Percentiles rank a stretch among this genome's conserved stretches.
These are phyloP conservation scores for Xiphydria camelus DNA, from an alignment of 2,888 invertebrate genomes.

Conservation along the genomic window DNA sequence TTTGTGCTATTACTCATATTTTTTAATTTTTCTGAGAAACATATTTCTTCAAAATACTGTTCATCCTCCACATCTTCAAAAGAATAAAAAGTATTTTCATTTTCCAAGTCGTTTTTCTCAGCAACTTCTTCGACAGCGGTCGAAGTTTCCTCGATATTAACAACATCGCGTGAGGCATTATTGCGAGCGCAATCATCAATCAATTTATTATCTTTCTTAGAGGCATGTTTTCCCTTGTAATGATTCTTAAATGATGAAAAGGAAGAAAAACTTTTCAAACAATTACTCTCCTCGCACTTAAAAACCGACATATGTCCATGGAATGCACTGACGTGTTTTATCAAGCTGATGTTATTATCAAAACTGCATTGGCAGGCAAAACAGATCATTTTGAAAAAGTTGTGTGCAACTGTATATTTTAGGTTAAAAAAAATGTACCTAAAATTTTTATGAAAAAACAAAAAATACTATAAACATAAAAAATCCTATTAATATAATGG, in stretches of 20 bases:
- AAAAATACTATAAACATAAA: not conserved
- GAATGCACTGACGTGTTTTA: not conserved
- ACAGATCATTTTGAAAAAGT: conserved; percentile 1
- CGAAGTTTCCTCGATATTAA: too few relatives aligned
- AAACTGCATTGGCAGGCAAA: conserved; percentile 1
- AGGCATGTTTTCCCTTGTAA: conserved; percentile 1
- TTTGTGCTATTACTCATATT: conserved; percentile 1
- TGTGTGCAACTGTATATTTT: not conserved
- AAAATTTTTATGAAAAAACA: too few relatives aligned
- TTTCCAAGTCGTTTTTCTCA: too few relatives aligned
- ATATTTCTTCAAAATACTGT: too few relatives aligned
- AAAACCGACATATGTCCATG: conserved; percentile 4
- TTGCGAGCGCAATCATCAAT: too few relatives aligned
- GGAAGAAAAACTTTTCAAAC: conserved; percentile 1
- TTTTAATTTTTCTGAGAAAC: not conserved
- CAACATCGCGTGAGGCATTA: too few relatives aligned
- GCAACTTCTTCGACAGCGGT: too few relatives aligned
- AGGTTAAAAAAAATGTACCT: not conserved
- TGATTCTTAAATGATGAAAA: conserved; percentile 2
- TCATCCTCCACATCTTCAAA: too few relatives aligned
- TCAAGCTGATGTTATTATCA: not conserved
- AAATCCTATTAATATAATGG: not conserved
- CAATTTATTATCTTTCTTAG: not conserved
- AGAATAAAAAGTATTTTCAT: too few relatives aligned
- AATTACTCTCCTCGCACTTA: not conserved